Evolutionary conservation across 2,113 vertebrate species (phyloP).

Genomic region (Agelaius tricolor): DNA sequence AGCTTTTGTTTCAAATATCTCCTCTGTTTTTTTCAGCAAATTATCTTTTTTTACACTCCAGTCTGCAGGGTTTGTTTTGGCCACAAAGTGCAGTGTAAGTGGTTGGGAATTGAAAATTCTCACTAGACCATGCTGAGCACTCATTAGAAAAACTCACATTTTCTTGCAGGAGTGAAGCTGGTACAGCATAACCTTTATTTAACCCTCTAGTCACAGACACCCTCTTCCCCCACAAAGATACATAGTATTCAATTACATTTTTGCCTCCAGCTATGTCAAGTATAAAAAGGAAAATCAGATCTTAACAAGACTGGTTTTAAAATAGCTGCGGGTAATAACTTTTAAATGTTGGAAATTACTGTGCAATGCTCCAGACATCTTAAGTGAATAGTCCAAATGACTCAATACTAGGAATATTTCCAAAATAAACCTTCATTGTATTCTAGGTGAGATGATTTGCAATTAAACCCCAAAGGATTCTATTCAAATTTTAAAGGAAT

Average conservation of each 20-base stretch:
- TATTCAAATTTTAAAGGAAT: constrained; percentile 18
- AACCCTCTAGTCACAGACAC: neutral
- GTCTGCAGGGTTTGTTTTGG: neutral
- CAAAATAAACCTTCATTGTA: constrained; percentile 7
- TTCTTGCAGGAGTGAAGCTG: neutral
- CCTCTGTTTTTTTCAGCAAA: neutral
- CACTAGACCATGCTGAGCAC: neutral
- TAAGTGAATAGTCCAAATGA: constrained; percentile 30
- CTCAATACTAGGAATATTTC: constrained; percentile 11
- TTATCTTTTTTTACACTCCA: neutral
- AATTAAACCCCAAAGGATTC: neutral
- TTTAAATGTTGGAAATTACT: constrained; percentile 30
- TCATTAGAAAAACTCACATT: neutral
- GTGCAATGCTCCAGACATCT: neutral
- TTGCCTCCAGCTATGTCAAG: constrained; percentile 30
- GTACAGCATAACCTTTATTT: constrained; percentile 9
- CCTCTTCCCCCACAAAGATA: neutral
- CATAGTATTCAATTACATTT: constrained; percentile 27
- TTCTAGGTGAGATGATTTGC: constrained; percentile 37
- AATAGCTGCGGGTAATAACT: constrained; percentile 15
- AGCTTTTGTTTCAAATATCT: neutral
- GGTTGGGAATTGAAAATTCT: neutral
- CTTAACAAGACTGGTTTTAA: constrained; percentile 34
- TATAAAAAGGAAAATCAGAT: constrained; percentile 43
- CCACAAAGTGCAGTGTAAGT: neutral